phyloP scores from a whole-genome alignment of 2,113 vertebrate genomes.

The Acrocephalus kingi region DNA sequence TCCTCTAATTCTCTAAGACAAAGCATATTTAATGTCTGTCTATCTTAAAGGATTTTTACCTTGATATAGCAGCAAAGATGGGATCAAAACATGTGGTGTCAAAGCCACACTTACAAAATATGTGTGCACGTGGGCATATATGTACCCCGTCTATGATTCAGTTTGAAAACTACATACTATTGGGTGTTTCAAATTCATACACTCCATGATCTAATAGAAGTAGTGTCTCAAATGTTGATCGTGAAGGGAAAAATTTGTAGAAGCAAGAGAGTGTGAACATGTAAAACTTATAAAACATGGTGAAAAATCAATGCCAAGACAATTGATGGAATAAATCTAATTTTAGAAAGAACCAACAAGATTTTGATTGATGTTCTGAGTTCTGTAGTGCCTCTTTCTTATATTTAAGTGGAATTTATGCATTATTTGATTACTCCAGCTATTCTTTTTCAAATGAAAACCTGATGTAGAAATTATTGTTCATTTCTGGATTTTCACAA shows the following conservation, averaged over 20 bases:
- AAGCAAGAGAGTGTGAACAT: not conserved
- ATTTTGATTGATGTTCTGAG: not conserved
- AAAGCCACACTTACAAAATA: not conserved
- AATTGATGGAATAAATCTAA: not conserved
- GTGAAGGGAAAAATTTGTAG: not conserved
- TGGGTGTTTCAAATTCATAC: accelerated
- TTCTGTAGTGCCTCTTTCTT: not conserved
- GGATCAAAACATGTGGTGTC: not conserved
- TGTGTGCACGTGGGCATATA: not conserved
- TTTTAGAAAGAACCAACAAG: not conserved
- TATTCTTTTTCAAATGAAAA: not conserved
- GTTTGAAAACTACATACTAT: not conserved
- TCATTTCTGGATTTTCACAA: not conserved
- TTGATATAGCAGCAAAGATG: not conserved
- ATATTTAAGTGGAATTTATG: not conserved
- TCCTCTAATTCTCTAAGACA: not conserved
- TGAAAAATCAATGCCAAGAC: not conserved
- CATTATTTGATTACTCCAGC: not conserved
- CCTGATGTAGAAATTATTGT: not conserved
- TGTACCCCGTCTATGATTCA: not conserved
- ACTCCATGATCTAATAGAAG: not conserved
- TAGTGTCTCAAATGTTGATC: not conserved
- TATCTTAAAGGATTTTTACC: not conserved
- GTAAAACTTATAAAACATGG: not conserved
- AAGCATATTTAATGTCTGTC: not conserved